These are phyloP conservation scores for Leptestheria dahalacensis DNA, from an alignment of 1,140 invertebrate genomes.

Conservation along the genomic window DNA sequence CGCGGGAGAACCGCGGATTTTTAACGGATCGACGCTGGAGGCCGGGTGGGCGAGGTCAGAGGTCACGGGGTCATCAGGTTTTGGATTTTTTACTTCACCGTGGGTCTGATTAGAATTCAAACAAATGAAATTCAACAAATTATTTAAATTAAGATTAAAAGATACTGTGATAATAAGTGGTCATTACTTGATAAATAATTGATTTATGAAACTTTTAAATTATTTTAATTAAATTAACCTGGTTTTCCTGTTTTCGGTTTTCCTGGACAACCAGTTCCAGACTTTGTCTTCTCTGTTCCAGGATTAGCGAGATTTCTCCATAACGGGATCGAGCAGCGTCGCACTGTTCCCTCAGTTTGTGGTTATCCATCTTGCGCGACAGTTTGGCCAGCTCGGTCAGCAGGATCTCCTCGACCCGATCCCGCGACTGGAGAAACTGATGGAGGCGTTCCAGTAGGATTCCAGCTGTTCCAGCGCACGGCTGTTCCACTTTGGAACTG, in stretches of 20 bases:
- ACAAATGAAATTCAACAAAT: no score
- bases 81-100: no score
- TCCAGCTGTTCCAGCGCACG: slow-evolving; percentile 25
- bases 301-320: neutral
- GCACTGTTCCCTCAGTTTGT: slow-evolving; percentile 56
- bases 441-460: slow-evolving; percentile 28
- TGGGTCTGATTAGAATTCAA: no score
- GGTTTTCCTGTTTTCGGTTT: neutral
- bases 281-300: neutral
- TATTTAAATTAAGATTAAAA: no score
- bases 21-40: neutral
- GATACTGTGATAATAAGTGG: no score
- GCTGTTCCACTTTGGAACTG: slow-evolving; percentile 44
- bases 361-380: slow-evolving; percentile 53
- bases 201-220: no score
- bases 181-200: no score
- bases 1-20: slow-evolving; percentile 4
- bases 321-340: slow-evolving; percentile 21
- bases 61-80: no score
- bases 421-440: slow-evolving; percentile 36
- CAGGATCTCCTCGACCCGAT: slow-evolving; percentile 31
- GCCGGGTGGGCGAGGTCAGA: no score
- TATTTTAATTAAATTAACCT: no score
- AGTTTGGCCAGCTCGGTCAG: slow-evolving; percentile 53
- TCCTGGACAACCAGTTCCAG: neutral